These are phyloP conservation scores for Acanthisitta chloris DNA, from an alignment of 2,113 vertebrate species.

Conservation along the genomic window DNA sequence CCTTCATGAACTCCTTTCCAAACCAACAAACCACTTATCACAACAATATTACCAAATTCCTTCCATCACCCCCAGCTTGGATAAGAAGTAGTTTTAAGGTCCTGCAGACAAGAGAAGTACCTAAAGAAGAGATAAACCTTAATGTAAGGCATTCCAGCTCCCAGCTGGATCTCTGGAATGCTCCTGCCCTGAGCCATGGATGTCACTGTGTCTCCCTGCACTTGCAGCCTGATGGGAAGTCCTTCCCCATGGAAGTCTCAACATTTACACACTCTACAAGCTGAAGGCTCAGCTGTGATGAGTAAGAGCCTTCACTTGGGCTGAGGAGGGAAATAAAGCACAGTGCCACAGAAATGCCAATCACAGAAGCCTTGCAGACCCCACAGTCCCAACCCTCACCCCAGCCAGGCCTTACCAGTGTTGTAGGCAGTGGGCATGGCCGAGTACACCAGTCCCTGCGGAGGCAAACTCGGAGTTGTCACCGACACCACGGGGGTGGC, in stretches of 20 bases:
- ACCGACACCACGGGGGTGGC: constrained; percentile 96
- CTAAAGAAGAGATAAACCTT: neutral
- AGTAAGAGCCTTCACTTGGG: neutral
- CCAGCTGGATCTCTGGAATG: fast-evolving
- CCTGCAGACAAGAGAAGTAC: neutral
- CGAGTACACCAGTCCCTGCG: constrained; percentile 92
- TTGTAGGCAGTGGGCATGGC: constrained; percentile 96
- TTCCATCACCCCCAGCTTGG: neutral
- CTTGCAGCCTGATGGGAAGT: neutral
- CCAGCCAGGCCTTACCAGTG: constrained; percentile 34
- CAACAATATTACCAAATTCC: neutral
- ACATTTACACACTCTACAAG: neutral
- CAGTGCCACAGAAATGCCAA: neutral
- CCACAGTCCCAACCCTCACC: neutral
- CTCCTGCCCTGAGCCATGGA: neutral
- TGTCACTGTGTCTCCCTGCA: neutral
- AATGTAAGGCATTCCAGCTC: neutral
- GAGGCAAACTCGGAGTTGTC: constrained; percentile 93
- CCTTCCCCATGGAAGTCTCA: neutral
- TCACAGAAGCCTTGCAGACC: neutral
- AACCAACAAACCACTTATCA: neutral
- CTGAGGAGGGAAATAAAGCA: neutral
- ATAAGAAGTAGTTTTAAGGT: neutral
- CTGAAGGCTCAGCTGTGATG: neutral
- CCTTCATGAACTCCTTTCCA: neutral